Evolutionary conservation across 1,140 invertebrate species (phyloP).

Genomic region (Zaprionus lachaisei): DNA sequence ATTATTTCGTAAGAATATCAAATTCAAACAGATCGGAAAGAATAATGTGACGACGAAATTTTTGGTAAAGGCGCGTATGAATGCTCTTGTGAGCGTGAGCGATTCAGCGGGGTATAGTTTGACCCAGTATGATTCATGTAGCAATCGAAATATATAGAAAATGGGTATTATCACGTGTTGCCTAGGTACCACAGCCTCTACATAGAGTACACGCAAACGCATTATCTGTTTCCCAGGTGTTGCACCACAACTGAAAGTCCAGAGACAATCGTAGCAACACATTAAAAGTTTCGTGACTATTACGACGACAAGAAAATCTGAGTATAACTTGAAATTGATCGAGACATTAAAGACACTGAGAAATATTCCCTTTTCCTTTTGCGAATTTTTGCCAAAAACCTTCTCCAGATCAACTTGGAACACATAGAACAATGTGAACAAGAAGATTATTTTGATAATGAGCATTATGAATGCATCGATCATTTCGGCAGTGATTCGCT

Average conservation of each 20-base stretch:
- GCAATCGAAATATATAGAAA: conserved; percentile 34
- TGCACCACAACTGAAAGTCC: conserved; percentile 88
- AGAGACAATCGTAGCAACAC: conserved; percentile 57
- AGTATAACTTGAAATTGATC: conserved; percentile 42
- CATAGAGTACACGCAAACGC: conserved; percentile 91
- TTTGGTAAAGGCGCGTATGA: conserved; percentile 91
- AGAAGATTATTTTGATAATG: conserved; percentile 91
- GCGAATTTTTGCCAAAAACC: conserved; percentile 21
- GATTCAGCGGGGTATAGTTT: conserved; percentile 87
- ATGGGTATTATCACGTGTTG: background rate
- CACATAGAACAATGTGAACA: conserved; percentile 90
- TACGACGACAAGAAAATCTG: conserved; percentile 40
- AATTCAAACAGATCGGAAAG: conserved; percentile 91
- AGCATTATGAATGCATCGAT: conserved; percentile 87
- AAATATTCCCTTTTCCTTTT: conserved; percentile 38
- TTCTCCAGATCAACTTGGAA: conserved; percentile 83
- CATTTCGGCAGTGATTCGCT: conserved; percentile 5
- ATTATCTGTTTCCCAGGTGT: conserved; percentile 94
- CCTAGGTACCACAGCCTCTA: conserved; percentile 87
- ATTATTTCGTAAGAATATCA: conserved; percentile 91
- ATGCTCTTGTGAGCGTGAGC: conserved; percentile 87
- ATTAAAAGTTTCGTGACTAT: conserved; percentile 51
- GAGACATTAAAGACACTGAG: conserved; percentile 23
- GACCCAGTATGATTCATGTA: conserved; percentile 85
- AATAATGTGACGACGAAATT: conserved; percentile 92